Conservation (phyloP, 2,888 invertebrate species). For the Euplexia lucipara region DNA sequence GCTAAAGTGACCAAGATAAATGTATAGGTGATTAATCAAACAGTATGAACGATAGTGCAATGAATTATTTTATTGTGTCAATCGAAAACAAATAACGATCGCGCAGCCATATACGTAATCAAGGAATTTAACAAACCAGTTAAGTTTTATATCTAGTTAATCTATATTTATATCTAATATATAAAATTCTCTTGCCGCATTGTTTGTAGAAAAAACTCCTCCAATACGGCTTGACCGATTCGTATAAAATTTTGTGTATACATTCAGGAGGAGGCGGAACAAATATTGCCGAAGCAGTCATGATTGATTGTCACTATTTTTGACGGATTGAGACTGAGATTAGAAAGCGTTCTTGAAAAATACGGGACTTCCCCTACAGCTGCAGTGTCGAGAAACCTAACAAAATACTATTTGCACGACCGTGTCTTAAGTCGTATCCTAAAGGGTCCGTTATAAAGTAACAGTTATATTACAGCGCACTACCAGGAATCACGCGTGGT, state of each 20-base stretch:
- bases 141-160: background rate
- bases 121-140: background rate
- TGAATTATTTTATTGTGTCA: conserved; percentile 49
- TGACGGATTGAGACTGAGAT: no score
- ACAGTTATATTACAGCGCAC: conserved; percentile 33
- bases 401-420: no score
- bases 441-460: conserved; percentile 27
- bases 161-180: conserved; percentile 14
- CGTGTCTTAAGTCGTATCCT: background rate
- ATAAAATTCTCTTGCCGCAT: no score
- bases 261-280: no score
- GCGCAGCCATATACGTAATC: conserved; percentile 12
- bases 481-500: conserved; percentile 25
- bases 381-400: no score
- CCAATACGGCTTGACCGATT: no score
- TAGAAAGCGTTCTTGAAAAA: no score
- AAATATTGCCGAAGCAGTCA: no score
- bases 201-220: no score
- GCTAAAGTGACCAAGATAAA: conserved; percentile 29
- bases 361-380: no score
- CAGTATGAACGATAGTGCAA: conserved; percentile 28
- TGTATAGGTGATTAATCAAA: conserved; percentile 38
- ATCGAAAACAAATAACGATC: conserved; percentile 49
- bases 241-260: no score
- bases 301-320: no score